phyloP scores from a whole-genome alignment of 2,888 invertebrate genomes.

The Sarcophaga subvicina region DNA sequence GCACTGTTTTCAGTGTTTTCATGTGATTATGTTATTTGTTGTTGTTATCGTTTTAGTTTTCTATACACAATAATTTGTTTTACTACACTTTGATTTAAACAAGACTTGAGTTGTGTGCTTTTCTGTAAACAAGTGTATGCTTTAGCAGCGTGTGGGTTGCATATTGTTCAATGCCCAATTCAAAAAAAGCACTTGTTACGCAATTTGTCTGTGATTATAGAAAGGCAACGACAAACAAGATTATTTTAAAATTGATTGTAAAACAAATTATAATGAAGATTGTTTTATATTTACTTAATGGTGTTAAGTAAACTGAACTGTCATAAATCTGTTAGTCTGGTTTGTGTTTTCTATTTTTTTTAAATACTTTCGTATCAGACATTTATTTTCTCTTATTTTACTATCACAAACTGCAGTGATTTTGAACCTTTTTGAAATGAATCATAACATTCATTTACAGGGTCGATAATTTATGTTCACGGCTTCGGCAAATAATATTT shows the following conservation, averaged over 20 bases:
- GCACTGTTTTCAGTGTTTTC: background rate
- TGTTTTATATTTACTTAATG: slow-evolving; percentile 17
- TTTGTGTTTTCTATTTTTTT: background rate
- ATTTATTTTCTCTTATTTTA: too few relatives aligned
- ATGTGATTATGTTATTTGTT: background rate
- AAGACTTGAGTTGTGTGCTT: background rate
- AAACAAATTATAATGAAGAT: slow-evolving; percentile 25
- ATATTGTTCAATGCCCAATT: slow-evolving; percentile 22
- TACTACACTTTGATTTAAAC: slow-evolving; percentile 9
- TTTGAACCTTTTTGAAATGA: too few relatives aligned
- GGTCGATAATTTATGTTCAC: too few relatives aligned
- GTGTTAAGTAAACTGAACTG: slow-evolving; percentile 20
- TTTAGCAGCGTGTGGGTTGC: slow-evolving; percentile 48
- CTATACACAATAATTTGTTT: background rate
- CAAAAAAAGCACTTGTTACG: slow-evolving; percentile 53
- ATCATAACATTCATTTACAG: too few relatives aligned
- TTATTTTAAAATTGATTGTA: background rate
- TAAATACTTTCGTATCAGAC: too few relatives aligned
- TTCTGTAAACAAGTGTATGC: slow-evolving; percentile 56
- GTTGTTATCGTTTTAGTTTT: background rate
- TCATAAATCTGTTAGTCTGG: slow-evolving; percentile 12
- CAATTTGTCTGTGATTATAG: slow-evolving; percentile 56
- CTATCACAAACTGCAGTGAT: too few relatives aligned
- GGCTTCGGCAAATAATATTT: too few relatives aligned
- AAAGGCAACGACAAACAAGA: slow-evolving; percentile 22